These are phyloP conservation scores for Ladona fulva DNA, from an alignment of 1,140 invertebrate genomes.

Conservation along the genomic window DNA sequence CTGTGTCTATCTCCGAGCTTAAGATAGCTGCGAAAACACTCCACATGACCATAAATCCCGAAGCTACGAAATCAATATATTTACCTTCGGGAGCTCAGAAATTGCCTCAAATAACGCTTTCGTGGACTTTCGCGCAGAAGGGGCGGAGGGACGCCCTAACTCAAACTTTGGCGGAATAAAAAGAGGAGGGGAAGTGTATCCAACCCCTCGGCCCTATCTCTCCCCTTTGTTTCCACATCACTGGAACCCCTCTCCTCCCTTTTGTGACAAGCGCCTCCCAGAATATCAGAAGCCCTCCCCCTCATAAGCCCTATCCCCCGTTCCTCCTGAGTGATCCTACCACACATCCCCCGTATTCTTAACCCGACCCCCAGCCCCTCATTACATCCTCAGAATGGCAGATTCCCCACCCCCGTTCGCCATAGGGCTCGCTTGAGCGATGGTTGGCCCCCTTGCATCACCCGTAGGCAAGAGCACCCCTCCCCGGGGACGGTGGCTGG, in stretches of 20 bases:
- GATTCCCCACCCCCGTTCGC: too few relatives aligned
- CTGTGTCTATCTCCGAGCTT: too few relatives aligned
- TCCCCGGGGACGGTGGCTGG: background rate
- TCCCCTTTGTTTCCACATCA: background rate
- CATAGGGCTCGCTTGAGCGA: too few relatives aligned
- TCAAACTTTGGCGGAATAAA: conserved; percentile 1
- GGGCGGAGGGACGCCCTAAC: background rate
- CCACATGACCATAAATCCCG: background rate
- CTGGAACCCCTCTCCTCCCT: background rate
- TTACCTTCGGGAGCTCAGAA: conserved; percentile 3
- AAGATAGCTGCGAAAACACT: too few relatives aligned
- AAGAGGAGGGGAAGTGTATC: background rate
- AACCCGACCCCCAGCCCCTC: background rate
- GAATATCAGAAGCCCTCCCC: background rate
- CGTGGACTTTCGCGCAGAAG: background rate
- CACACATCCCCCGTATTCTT: background rate
- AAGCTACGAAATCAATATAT: conserved; percentile 7
- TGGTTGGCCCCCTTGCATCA: too few relatives aligned
- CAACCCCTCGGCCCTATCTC: background rate
- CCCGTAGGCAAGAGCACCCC: too few relatives aligned
- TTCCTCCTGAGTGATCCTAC: background rate
- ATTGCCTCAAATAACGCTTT: background rate
- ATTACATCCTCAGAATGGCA: background rate
- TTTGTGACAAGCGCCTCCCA: background rate
- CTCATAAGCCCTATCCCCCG: background rate